phyloP scores from a whole-genome alignment of 2,888 invertebrate species.

The Chloroclystis v-ata region DNA sequence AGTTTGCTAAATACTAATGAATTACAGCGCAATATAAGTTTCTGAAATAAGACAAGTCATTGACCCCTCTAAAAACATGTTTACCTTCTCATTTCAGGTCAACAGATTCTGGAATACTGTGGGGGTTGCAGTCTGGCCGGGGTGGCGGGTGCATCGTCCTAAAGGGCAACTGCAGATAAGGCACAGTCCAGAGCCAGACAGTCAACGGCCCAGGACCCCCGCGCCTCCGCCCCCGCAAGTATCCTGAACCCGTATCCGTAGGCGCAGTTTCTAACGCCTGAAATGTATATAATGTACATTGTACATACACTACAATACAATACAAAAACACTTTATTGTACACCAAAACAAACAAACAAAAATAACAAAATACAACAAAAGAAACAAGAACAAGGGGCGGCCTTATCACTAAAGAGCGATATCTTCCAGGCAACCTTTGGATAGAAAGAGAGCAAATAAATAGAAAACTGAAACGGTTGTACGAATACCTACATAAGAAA shows the following conservation, averaged over 20 bases:
- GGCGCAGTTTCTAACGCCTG: conserved; percentile 4
- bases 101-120: conserved; percentile 58
- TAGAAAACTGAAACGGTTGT: too few species aligned
- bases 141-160: conserved; percentile 74
- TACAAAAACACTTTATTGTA: too few species aligned
- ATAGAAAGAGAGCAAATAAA: too few species aligned
- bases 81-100: conserved; percentile 66
- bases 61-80: conserved; percentile 43
- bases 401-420: too few species aligned
- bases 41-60: conserved; percentile 19
- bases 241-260: conserved; percentile 64
- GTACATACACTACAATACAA: background rate
- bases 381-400: too few species aligned
- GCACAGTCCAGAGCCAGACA: conserved; percentile 75
- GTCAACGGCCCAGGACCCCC: conserved; percentile 64
- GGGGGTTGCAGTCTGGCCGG: conserved; percentile 60
- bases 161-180: conserved; percentile 78
- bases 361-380: too few species aligned
- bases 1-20: too few species aligned
- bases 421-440: too few species aligned
- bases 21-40: background rate
- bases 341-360: too few species aligned
- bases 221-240: conserved; percentile 29
- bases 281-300: background rate
- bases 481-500: too few species aligned